Conservation (phyloP, 2,113 vertebrate genomes). For the Mastomys natalensis region DNA sequence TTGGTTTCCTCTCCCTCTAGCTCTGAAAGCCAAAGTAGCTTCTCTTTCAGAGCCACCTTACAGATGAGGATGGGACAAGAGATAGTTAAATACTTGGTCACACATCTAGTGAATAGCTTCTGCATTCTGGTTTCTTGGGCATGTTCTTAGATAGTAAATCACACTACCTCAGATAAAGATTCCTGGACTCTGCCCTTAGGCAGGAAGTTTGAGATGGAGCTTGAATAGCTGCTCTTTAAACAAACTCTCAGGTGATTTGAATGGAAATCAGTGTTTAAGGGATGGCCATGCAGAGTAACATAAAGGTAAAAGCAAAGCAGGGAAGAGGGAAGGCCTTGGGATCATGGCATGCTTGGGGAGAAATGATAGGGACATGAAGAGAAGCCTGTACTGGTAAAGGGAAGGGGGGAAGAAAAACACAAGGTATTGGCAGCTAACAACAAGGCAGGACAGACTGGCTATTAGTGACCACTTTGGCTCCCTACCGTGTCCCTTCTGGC, state of each 20-base stretch:
- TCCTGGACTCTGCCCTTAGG: neutral
- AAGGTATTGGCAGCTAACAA: neutral
- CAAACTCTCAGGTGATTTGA: slow-evolving; percentile 15
- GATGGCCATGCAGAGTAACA: neutral
- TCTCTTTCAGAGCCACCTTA: neutral
- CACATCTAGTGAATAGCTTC: neutral
- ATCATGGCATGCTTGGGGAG: neutral
- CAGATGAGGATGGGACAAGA: neutral
- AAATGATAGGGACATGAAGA: neutral
- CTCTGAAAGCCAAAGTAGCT: neutral
- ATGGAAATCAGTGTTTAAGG: neutral
- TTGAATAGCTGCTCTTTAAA: slow-evolving; percentile 25
- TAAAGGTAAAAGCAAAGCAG: neutral
- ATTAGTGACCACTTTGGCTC: neutral
- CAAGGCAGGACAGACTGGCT: neutral
- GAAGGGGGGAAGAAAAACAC: neutral
- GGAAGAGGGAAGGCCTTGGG: neutral
- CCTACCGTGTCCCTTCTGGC: neutral
- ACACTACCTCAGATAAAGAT: neutral
- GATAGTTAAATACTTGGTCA: neutral
- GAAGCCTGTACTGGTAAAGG: neutral
- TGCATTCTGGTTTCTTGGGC: neutral
- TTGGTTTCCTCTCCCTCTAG: slow-evolving; percentile 14
- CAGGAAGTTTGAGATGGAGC: neutral
- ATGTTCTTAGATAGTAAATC: neutral